phyloP scores from a whole-genome alignment of 2,888 invertebrate species.

The Leucophenga maculata region DNA sequence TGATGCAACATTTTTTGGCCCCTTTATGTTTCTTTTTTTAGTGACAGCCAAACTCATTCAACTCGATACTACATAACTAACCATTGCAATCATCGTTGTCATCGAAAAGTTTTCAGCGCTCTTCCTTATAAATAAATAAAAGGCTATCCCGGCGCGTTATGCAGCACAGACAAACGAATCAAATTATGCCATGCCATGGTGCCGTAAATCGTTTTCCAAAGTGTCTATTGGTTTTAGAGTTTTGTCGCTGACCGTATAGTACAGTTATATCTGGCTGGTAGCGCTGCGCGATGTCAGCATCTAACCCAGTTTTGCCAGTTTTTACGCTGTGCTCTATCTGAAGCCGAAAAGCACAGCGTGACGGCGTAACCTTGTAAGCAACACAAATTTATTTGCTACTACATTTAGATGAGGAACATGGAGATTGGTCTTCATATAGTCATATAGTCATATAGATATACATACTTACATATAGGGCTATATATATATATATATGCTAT shows the following conservation, averaged over 20 bases:
- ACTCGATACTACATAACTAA: neutral
- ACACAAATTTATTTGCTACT: slow-evolving; percentile 54
- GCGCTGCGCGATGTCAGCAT: slow-evolving; percentile 40
- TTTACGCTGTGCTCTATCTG: slow-evolving; percentile 27
- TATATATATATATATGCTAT: slow-evolving; percentile 39
- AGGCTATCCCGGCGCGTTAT: neutral
- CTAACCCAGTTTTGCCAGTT: slow-evolving; percentile 53
- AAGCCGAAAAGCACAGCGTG: slow-evolving; percentile 13
- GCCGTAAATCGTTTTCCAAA: slow-evolving; percentile 60
- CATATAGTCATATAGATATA: slow-evolving; percentile 32
- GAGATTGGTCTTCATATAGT: neutral
- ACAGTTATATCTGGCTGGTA: slow-evolving; percentile 45
- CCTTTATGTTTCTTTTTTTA: neutral
- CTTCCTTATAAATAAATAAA: slow-evolving; percentile 6
- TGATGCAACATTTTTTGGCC: slow-evolving; percentile 50
- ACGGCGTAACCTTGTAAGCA: slow-evolving; percentile 55
- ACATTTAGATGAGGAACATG: slow-evolving; percentile 6
- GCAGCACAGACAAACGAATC: slow-evolving; percentile 37
- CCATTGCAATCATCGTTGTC: slow-evolving; percentile 21
- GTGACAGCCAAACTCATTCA: neutral
- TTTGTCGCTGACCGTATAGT: slow-evolving; percentile 17
- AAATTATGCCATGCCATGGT: slow-evolving; percentile 58
- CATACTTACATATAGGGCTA: slow-evolving; percentile 23
- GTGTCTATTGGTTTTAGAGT: slow-evolving; percentile 46
- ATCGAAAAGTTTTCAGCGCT: neutral